Conservation (phyloP, 1,140 invertebrate genomes). For the Pinna nobilis region DNA sequence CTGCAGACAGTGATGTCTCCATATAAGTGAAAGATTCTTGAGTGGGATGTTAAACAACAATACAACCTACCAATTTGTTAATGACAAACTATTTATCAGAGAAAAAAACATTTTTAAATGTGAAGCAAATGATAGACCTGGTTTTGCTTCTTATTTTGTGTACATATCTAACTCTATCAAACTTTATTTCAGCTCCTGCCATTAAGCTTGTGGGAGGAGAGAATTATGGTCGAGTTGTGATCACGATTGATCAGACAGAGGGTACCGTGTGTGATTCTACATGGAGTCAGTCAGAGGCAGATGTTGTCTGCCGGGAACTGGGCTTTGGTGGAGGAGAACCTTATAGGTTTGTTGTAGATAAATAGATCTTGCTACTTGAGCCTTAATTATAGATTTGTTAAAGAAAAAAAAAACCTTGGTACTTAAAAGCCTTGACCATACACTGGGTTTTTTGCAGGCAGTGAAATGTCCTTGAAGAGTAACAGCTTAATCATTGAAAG, state of each 20-base stretch:
- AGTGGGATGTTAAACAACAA: no score
- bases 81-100: no score
- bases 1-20: no score
- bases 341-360: constrained; percentile 8
- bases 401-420: not conserved
- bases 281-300: constrained; percentile 51
- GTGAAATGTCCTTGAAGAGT: no score
- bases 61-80: no score
- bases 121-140: no score
- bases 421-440: not conserved
- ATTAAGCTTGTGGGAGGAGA: constrained; percentile 26
- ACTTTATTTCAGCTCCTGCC: constrained; percentile 37
- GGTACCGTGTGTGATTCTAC: constrained; percentile 53
- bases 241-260: constrained; percentile 39
- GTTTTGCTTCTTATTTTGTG: no score
- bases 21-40: no score
- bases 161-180: no score
- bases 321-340: constrained; percentile 35
- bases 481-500: no score
- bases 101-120: no score
- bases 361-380: not conserved
- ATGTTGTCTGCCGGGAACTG: constrained; percentile 50
- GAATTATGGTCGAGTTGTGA: constrained; percentile 45
- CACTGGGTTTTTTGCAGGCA: no score
- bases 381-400: not conserved